Evolutionary conservation across 2,888 invertebrate species (phyloP).

Genomic region (Trachelus tabidus): DNA sequence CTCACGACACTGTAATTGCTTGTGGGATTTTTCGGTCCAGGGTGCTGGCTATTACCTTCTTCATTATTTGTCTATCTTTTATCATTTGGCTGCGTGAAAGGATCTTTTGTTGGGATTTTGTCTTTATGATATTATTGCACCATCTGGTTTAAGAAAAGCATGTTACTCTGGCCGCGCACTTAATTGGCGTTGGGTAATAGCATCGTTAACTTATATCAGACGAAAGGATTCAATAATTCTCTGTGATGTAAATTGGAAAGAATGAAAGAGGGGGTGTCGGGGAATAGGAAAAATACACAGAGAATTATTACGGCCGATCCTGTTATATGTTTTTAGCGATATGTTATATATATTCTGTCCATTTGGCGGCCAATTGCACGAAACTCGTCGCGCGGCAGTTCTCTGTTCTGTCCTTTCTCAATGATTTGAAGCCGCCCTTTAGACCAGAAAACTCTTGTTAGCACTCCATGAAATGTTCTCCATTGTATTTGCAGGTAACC

Average conservation of each 20-base stretch:
- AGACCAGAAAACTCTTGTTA: not conserved
- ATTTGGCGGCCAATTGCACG: not conserved
- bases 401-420: not conserved
- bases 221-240: not conserved
- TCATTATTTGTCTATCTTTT: not conserved
- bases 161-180: not conserved
- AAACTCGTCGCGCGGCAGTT: not conserved
- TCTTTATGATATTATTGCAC: not conserved
- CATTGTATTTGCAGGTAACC: slow-evolving; percentile 61
- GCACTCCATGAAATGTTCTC: slow-evolving; percentile 34
- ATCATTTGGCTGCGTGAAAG: not conserved
- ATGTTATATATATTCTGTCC: not conserved
- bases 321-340: not conserved
- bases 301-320: not conserved
- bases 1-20: not conserved
- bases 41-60: not conserved
- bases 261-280: not conserved
- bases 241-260: not conserved
- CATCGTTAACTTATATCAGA: not conserved
- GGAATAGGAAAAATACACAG: not conserved
- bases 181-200: not conserved
- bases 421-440: not conserved
- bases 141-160: not conserved
- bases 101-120: not conserved
- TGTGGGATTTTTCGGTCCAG: not conserved